phyloP scores from a whole-genome alignment of 1,140 invertebrate species.

The Ips nitidus region DNA sequence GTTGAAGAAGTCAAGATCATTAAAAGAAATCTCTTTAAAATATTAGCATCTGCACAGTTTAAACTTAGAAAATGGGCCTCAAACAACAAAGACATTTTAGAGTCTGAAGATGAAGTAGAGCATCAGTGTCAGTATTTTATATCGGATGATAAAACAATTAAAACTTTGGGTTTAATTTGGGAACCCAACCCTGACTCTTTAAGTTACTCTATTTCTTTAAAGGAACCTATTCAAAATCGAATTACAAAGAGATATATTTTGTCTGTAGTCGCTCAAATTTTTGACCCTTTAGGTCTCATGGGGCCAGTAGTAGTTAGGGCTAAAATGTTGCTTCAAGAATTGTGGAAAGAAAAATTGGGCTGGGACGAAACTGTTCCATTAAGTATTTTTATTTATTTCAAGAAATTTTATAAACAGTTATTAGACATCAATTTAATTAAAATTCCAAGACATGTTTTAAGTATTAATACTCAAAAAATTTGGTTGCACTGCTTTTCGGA shows the following conservation, averaged over 20 bases:
- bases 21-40: constrained; percentile 14
- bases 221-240: background rate
- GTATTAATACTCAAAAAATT: constrained; percentile 47
- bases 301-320: constrained; percentile 49
- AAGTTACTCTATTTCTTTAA: constrained; percentile 9
- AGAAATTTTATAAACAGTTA: background rate
- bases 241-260: constrained; percentile 11
- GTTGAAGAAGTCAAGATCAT: constrained; percentile 37
- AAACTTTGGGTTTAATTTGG: constrained; percentile 18
- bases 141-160: background rate
- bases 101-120: background rate
- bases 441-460: constrained; percentile 10
- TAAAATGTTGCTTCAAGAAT: constrained; percentile 22
- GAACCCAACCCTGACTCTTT: constrained; percentile 35
- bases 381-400: background rate
- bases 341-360: constrained; percentile 18
- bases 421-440: constrained; percentile 9
- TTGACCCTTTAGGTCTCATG: too few species aligned
- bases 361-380: constrained; percentile 11
- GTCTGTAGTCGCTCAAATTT: too few species aligned
- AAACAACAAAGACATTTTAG: constrained; percentile 30
- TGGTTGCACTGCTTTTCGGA: constrained; percentile 49
- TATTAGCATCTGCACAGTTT: constrained; percentile 46
- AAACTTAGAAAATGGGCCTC: constrained; percentile 51
- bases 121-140: constrained; percentile 5